These are phyloP conservation scores for Epinotia brunnichana DNA, from an alignment of 2,888 invertebrate species.

Conservation along the genomic window DNA sequence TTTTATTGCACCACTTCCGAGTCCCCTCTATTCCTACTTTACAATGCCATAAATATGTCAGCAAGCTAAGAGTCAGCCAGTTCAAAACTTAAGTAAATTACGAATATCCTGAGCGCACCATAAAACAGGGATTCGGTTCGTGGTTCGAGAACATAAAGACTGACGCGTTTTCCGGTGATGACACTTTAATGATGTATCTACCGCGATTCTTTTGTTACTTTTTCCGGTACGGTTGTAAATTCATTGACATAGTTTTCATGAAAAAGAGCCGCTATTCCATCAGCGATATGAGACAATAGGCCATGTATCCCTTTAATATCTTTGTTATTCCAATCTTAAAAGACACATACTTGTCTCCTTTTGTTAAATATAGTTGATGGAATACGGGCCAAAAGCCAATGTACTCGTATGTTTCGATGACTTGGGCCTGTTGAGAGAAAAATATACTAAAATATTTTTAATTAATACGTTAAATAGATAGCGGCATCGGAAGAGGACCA, in stretches of 20 bases:
- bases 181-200: constrained; percentile 26
- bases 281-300: not conserved
- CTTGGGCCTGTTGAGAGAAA: no score
- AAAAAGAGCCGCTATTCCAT: not conserved
- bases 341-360: not conserved
- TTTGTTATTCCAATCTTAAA: not conserved
- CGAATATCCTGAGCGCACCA: constrained; percentile 22
- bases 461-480: no score
- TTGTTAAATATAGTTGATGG: no score
- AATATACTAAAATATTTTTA: no score
- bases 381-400: no score
- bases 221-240: not conserved
- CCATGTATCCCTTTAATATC: not conserved
- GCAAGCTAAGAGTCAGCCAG: constrained; percentile 33
- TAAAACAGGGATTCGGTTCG: constrained; percentile 34
- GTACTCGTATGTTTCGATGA: no score
- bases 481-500: no score
- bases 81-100: constrained; percentile 40
- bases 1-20: constrained; percentile 39
- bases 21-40: constrained; percentile 33
- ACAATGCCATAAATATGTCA: constrained; percentile 40
- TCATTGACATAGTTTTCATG: not conserved
- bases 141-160: constrained; percentile 12
- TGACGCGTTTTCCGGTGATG: constrained; percentile 24
- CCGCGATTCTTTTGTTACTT: constrained; percentile 1